Conservation (phyloP, 92 coral and sea anemone species). For the Siderastrea siderea region DNA sequence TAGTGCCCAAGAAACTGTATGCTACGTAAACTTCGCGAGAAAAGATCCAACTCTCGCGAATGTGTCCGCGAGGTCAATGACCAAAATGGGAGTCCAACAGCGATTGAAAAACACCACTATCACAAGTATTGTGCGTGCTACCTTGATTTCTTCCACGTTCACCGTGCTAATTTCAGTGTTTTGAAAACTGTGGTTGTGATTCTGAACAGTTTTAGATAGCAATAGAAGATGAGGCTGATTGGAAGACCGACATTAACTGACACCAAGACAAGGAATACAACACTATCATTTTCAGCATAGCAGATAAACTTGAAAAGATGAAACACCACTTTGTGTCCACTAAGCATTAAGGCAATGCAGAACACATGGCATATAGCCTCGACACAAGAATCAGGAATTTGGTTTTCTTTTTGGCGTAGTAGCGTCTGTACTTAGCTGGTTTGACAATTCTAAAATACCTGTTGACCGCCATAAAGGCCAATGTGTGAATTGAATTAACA, state of each 20-base stretch:
- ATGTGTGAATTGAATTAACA: too few relatives aligned
- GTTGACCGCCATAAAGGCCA: too few relatives aligned
- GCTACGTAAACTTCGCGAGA: conserved; percentile 1
- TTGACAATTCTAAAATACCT: conserved; percentile 45
- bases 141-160: too few relatives aligned
- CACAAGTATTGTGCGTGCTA: conserved; percentile 55
- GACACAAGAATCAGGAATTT: conserved; percentile 19
- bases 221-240: conserved; percentile 24
- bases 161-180: too few relatives aligned
- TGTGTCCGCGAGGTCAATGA: conserved; percentile 39
- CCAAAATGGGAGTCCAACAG: conserved; percentile 64
- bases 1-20: conserved; percentile 44
- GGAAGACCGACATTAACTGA: conserved; percentile 58
- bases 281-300: conserved; percentile 28
- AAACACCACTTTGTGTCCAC: too few relatives aligned
- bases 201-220: conserved; percentile 65
- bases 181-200: conserved; percentile 46
- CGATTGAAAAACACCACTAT: conserved; percentile 65
- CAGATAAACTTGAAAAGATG: conserved; percentile 65
- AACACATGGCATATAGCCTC: conserved; percentile 56
- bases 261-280: conserved; percentile 28
- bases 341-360: conserved; percentile 52
- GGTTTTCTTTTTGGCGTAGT: conserved; percentile 16
- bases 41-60: too few relatives aligned
- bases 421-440: too few relatives aligned